These are phyloP conservation scores for Geodia barretti DNA, from an alignment of 37 sponge, comb jelly and placozoan species.

Conservation along the genomic window DNA sequence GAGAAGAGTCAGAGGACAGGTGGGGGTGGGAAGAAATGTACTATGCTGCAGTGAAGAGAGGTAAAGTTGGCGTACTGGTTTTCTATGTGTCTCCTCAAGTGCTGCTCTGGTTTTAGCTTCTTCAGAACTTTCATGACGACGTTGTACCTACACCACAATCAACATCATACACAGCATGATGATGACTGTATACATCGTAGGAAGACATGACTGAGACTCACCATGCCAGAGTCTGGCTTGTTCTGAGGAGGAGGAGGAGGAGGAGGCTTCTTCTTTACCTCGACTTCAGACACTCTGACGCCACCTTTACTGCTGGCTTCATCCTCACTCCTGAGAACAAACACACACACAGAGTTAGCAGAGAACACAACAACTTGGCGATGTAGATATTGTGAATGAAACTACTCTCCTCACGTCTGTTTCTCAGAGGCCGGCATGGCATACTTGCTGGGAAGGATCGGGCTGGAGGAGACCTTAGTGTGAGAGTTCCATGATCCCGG, in stretches of 20 bases:
- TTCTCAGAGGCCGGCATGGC: not conserved
- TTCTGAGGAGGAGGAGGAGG: conserved; percentile 11
- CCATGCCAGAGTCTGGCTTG: too few relatives aligned
- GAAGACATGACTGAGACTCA: too few relatives aligned
- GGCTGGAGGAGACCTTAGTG: conserved; percentile 16
- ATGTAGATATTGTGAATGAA: not conserved
- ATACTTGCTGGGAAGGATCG: conserved; percentile 48
- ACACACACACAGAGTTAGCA: not conserved
- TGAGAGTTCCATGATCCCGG: conserved; percentile 53
- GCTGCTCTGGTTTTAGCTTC: not conserved
- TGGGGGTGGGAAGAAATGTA: not conserved
- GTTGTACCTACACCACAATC: too few relatives aligned
- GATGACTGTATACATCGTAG: too few relatives aligned
- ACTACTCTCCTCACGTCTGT: not conserved
- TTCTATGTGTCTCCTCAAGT: not conserved
- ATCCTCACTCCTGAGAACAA: not conserved
- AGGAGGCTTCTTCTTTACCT: too few relatives aligned
- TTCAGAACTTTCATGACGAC: not conserved
- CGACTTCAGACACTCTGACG: not conserved
- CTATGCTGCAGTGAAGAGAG: not conserved
- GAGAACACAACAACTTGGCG: not conserved
- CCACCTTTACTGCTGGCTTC: not conserved
- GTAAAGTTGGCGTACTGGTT: conserved; percentile 14
- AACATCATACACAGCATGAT: too few relatives aligned
- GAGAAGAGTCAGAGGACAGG: not conserved